Conservation (phyloP, 1,140 invertebrate genomes). For the Procambarus virginalis region DNA sequence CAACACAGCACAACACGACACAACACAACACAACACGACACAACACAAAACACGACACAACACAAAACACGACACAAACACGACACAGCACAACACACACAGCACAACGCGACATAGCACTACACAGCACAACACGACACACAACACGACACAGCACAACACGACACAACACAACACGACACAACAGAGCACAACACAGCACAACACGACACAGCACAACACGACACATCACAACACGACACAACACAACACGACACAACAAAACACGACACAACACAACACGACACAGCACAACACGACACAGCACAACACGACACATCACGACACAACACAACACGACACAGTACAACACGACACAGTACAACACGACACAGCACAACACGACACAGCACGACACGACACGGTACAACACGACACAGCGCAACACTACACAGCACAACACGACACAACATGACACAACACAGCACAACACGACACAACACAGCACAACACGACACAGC, state of each 20-base stretch:
- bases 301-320: constrained; percentile 28
- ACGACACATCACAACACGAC: not conserved
- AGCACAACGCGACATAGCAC: constrained; percentile 36
- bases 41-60: constrained; percentile 33
- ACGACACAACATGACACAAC: constrained; percentile 8
- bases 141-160: not conserved
- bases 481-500: constrained; percentile 5
- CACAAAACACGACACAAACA: constrained; percentile 26
- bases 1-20: constrained; percentile 38
- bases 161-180: constrained; percentile 34
- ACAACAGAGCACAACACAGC: constrained; percentile 5
- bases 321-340: constrained; percentile 31
- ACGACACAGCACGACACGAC: constrained; percentile 15
- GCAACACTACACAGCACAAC: constrained; percentile 8
- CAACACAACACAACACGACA: constrained; percentile 38
- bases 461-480: constrained; percentile 19
- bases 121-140: constrained; percentile 31
- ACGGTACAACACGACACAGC: constrained; percentile 8
- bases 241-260: constrained; percentile 25
- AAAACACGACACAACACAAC: constrained; percentile 30
- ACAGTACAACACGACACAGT: constrained; percentile 1
- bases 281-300: constrained; percentile 20
- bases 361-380: constrained; percentile 15
- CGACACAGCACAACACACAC: too few species aligned
- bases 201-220: not conserved